Evolutionary conservation across 2,888 invertebrate genomes (phyloP), one percentile per base, ranked within the genome.

Genomic region (Xestia rhomboidea): DNA sequence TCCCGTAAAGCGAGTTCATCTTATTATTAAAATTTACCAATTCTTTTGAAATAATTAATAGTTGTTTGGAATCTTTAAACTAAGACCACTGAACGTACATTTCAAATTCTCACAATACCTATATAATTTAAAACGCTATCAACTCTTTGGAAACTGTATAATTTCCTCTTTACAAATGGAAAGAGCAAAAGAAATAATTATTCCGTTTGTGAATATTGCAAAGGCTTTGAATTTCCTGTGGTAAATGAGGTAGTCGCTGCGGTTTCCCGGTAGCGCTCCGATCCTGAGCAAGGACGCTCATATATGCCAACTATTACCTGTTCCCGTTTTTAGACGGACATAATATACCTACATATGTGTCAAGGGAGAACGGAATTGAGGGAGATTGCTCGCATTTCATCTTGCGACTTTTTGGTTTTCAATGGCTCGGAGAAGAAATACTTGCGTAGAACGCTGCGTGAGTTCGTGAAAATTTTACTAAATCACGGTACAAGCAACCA

Each of bases 161-260:
- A 81, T 81, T 87, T 84, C 89, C 82, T 75, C 64, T 64, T n/a
- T 68, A 46, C 60, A 80, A 77, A 88, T 87, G 73, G 68, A 84
- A 83, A 81, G 41, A 54, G 79, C 64, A 80, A 78, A 85, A 86
- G 62, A 85, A 88, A 83, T 88, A 85, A 87, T 88, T 87, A 80
- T 84, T 86, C 77, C 79, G 57, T 67, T 75, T 79, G 77, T 81
- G 83, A 80, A 83, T 79, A 85, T 83, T 82, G 81, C 84, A 79
- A 84, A 82, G 80, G 76, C 72, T 83, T 89, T 85, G 76, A 89
- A 90, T 87, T 89, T 89, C 89, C 90, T 88, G 84, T 66, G 81
- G 87, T 76, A 84, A 89, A 86, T 67, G 83, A 83, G 84, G 83
- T 87, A 79, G 73, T 72, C 79, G 71, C 79, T 78, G 82, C 70